A percentile compares a stretch with the other conserved stretches of the same genome.
phyloP scores from a whole-genome alignment of 2,888 invertebrate genomes.

The Pyrochroa serraticornis region DNA sequence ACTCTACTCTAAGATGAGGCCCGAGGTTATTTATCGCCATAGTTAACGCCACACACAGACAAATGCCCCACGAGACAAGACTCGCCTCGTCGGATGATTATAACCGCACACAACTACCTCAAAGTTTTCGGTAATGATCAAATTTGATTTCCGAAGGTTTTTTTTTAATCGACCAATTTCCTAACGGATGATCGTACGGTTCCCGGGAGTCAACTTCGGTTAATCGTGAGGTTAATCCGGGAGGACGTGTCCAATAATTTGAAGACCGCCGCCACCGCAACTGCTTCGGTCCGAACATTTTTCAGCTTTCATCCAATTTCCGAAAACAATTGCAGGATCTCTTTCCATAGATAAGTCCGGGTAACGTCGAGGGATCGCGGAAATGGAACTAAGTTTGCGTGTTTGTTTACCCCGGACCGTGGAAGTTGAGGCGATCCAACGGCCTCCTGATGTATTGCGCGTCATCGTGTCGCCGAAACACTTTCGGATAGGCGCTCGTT shows the following conservation, averaged over 20 bases:
- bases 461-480: slow-evolving; percentile 46
- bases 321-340: slow-evolving; percentile 57
- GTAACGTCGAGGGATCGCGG: slow-evolving; percentile 42
- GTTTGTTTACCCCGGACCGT: slow-evolving; percentile 25
- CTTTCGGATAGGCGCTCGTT: slow-evolving; percentile 31
- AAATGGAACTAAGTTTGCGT: slow-evolving; percentile 46
- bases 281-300: slow-evolving; percentile 51
- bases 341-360: slow-evolving; percentile 28
- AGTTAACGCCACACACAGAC: slow-evolving; percentile 48
- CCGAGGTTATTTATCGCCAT: slow-evolving; percentile 49
- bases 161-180: slow-evolving; percentile 8
- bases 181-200: not conserved
- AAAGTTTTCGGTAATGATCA: too few species aligned
- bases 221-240: not conserved
- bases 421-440: slow-evolving; percentile 9
- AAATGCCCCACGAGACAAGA: slow-evolving; percentile 36
- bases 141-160: slow-evolving; percentile 10
- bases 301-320: slow-evolving; percentile 60
- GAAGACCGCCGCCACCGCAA: slow-evolving; percentile 15
- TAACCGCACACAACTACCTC: slow-evolving; percentile 11
- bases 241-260: slow-evolving; percentile 8
- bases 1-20: slow-evolving; percentile 41
- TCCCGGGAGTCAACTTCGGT: not conserved
- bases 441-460: slow-evolving; percentile 42
- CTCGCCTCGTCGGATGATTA: slow-evolving; percentile 12